Conservation (phyloP, 2,113 vertebrate genomes). For the Tachysurus vachellii region DNA sequence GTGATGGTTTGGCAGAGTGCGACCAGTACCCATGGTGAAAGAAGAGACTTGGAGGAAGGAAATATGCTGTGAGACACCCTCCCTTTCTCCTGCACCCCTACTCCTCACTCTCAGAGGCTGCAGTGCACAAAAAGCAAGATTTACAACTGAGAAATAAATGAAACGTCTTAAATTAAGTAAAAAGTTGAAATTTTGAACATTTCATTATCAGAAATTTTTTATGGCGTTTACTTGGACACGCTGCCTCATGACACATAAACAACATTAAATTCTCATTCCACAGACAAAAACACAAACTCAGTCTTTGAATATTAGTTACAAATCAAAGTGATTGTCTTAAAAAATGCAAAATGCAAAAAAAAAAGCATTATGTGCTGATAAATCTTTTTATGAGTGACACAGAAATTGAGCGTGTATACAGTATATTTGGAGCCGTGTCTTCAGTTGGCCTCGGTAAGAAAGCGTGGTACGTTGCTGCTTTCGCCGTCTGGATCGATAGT, state of each 20-base stretch:
- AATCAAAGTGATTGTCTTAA: constrained; percentile 31
- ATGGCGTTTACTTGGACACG: background rate
- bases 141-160: constrained; percentile 54
- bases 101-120: constrained; percentile 48
- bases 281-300: constrained; percentile 5
- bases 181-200: constrained; percentile 26
- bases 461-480: constrained; percentile 45
- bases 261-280: constrained; percentile 32
- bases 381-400: constrained; percentile 35
- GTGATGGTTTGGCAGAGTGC: constrained; percentile 50
- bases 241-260: constrained; percentile 23
- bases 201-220: background rate
- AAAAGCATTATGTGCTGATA: constrained; percentile 3
- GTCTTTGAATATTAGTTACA: constrained; percentile 24
- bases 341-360: background rate
- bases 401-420: constrained; percentile 36
- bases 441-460: constrained; percentile 46
- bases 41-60: constrained; percentile 51
- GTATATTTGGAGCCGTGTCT: constrained; percentile 48
- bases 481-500: constrained; percentile 57
- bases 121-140: constrained; percentile 49
- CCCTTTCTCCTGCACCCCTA: constrained; percentile 9
- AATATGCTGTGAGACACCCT: constrained; percentile 45
- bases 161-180: constrained; percentile 41
- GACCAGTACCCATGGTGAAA: constrained; percentile 46